These are phyloP conservation scores for Hydropsyche tenuis DNA, from an alignment of 1,140 invertebrate species.

Conservation along the genomic window DNA sequence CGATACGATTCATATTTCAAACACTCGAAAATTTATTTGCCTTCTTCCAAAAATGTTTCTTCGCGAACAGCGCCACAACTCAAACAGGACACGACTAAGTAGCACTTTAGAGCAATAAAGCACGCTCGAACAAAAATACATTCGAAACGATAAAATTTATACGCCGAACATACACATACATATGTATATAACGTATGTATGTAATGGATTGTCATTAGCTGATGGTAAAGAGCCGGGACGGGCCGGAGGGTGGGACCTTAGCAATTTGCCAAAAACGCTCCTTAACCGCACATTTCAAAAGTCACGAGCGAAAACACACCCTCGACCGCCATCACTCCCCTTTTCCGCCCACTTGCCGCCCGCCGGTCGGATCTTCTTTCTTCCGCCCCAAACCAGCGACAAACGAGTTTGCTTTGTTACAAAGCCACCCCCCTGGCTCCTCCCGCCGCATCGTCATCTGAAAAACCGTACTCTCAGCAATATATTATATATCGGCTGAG, in stretches of 20 bases:
- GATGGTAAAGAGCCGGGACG: not conserved
- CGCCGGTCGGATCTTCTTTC: not conserved
- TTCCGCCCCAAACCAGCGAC: slow-evolving; percentile 11
- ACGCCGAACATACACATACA: not conserved
- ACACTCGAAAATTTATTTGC: too few relatives aligned
- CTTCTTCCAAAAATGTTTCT: too few relatives aligned
- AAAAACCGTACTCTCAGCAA: slow-evolving; percentile 13
- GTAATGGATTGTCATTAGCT: slow-evolving; percentile 19
- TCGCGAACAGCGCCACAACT: too few relatives aligned
- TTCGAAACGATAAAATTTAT: too few relatives aligned
- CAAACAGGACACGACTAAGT: too few relatives aligned
- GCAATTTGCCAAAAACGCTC: slow-evolving; percentile 33
- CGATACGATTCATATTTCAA: too few relatives aligned
- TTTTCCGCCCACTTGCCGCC: not conserved
- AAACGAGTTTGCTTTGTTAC: slow-evolving; percentile 39
- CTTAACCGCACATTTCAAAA: slow-evolving; percentile 36
- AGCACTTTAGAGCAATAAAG: too few relatives aligned
- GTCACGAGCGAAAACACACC: slow-evolving; percentile 29
- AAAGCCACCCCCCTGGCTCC: slow-evolving; percentile 15
- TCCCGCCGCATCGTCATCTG: not conserved
- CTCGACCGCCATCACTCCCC: not conserved
- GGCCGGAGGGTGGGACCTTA: slow-evolving; percentile 12
- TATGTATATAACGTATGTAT: not conserved
- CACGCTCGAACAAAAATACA: too few relatives aligned
- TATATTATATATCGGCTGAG: slow-evolving; percentile 4